Evolutionary conservation across 92 coral and sea anemone species (phyloP).

Genomic region (Montipora capitata): DNA sequence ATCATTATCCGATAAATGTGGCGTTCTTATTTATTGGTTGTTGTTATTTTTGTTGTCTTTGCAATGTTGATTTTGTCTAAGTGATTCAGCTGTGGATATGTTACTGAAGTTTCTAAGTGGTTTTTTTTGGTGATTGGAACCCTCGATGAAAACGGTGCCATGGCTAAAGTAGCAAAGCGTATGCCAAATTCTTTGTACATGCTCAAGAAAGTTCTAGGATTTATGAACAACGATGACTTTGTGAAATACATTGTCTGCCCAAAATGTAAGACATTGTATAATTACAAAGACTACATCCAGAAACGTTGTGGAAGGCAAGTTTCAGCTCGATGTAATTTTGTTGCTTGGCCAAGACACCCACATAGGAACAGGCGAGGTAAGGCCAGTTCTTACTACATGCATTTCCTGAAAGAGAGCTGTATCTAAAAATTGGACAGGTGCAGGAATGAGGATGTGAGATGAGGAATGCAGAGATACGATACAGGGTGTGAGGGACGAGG

Average conservation of each 20-base stretch:
- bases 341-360: conserved; percentile 44
- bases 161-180: not conserved
- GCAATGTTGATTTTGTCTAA: conserved; percentile 38
- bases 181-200: conserved; percentile 13
- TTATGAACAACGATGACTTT: conserved; percentile 54
- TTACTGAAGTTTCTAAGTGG: too few relatives aligned
- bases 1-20: conserved; percentile 9
- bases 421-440: too few relatives aligned
- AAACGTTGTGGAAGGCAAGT: conserved; percentile 28
- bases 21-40: conserved; percentile 27
- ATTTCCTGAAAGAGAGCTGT: too few relatives aligned
- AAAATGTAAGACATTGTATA: conserved; percentile 46
- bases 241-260: conserved; percentile 64
- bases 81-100: not conserved
- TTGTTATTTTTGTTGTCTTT: conserved; percentile 24
- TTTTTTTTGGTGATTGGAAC: not conserved
- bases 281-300: conserved; percentile 41
- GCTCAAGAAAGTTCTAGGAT: conserved; percentile 25
- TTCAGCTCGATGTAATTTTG: conserved; percentile 34
- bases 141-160: conserved; percentile 10
- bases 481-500: too few relatives aligned
- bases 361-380: not conserved
- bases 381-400: too few relatives aligned
- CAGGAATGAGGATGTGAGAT: too few relatives aligned
- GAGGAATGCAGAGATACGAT: too few relatives aligned